Base-by-base conservation (phyloP, 2,888 invertebrate genomes). In the Mythimna vitellina region DNA sequence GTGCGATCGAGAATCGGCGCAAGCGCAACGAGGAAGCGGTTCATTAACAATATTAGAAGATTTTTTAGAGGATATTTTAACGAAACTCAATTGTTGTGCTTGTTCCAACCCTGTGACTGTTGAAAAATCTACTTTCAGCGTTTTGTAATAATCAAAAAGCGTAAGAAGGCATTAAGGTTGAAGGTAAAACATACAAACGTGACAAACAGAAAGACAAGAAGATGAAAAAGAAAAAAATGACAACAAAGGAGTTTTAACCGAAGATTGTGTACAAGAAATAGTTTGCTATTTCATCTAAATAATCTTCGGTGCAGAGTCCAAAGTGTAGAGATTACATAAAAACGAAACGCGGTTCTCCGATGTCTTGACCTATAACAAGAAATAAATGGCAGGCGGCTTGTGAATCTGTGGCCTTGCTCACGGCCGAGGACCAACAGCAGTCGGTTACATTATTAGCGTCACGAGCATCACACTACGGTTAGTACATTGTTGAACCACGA, bases 371-470 rank as follows among this genome's bases (percentile, higher is more conserved):
- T 10, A n/a, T 17, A 53, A 17, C 12, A 25, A 64, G 17, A 63
- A 46, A 65, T 65, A 69, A 69, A 67, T 58, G 42, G 56, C 32
- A n/a, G 38, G 63, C 79, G 14, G 83, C 57, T 12, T 32, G 80
- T 65, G 32, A 73, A 63, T 53, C 67, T 46, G 29, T 60, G 83
- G 53, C 85, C 85, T 83, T 71, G 85, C 35, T 70, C 75, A 73
- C 80, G 73, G 85, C 65, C 83, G 73, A 80, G 80, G 85, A 46
- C 63, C 20, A 64, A 54, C 38, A 22, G 25, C 49, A 25, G 63
- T 32, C 35, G 32, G 14, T 42, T 42, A 42, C 46, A 61, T 72
- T 38, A 42, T 53, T 32, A n/a, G 20, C 29, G 60, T 64, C 58
- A 79, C 53, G 38, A 79, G 29, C 32, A 64, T 58, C 25, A 14